Conservation (phyloP, 2,113 vertebrate species). For the Urocitellus parryii region DNA sequence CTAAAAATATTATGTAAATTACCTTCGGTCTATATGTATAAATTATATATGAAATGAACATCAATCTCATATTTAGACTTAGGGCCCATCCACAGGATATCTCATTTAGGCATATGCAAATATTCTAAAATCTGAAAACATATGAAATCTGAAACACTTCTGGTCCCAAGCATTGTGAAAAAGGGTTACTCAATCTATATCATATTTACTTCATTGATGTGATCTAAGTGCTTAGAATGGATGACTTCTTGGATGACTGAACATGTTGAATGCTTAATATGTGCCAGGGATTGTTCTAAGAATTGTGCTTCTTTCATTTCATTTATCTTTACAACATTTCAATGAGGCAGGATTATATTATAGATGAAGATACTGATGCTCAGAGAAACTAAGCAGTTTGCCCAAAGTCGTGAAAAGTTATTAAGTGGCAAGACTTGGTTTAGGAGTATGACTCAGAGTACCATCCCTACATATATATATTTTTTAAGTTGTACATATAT, state of each 20-base stretch:
- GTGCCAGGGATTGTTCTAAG: background rate
- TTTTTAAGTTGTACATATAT: background rate
- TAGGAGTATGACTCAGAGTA: background rate
- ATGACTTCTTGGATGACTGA: slow-evolving; percentile 25
- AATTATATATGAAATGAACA: background rate
- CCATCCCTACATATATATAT: background rate
- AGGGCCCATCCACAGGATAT: background rate
- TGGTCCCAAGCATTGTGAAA: background rate
- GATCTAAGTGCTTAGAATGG: background rate
- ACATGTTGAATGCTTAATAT: background rate
- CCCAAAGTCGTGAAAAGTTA: background rate
- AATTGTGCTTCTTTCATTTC: slow-evolving; percentile 18
- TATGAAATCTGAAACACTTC: background rate
- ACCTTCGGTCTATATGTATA: background rate
- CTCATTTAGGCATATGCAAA: background rate
- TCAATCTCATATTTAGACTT: background rate
- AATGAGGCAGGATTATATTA: background rate
- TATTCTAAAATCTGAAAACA: background rate
- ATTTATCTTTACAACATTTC: slow-evolving; percentile 29
- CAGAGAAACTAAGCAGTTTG: slow-evolving; percentile 26
- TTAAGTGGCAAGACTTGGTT: background rate
- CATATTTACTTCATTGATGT: slow-evolving; percentile 16
- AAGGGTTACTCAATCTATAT: background rate
- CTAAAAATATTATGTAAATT: background rate
- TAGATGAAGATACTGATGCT: slow-evolving; percentile 21